phyloP scores from a whole-genome alignment of 2,113 vertebrate species.

The Oncorhynchus masou region DNA sequence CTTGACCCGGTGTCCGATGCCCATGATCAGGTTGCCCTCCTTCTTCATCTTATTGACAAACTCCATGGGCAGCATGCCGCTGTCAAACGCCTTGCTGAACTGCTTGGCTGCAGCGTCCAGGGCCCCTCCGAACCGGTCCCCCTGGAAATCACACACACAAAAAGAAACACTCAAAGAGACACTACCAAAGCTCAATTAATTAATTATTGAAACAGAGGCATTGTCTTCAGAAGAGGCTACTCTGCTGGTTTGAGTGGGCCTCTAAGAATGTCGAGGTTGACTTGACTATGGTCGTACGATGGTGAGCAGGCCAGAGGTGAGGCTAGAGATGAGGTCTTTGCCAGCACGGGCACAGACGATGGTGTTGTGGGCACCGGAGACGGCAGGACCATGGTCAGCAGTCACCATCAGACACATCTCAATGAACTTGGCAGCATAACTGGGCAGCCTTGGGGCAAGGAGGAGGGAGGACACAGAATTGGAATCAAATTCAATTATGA shows the following conservation, averaged over 20 bases:
- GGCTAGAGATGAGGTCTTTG: constrained; percentile 96
- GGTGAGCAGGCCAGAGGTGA: constrained; percentile 96
- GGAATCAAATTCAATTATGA: not conserved
- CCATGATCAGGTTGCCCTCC: constrained; percentile 97
- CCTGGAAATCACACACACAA: constrained; percentile 66
- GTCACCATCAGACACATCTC: constrained; percentile 99
- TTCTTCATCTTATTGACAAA: constrained; percentile 99
- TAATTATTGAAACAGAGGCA: too few relatives aligned
- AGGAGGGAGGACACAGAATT: not conserved
- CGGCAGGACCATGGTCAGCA: constrained; percentile 92
- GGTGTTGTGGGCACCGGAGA: constrained; percentile 97
- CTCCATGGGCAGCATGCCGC: constrained; percentile 96
- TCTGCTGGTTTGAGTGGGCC: too few relatives aligned
- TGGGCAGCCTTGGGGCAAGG: constrained; percentile 75
- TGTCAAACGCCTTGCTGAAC: constrained; percentile 98
- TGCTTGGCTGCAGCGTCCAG: constrained; percentile 96
- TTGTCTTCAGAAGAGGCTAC: too few relatives aligned
- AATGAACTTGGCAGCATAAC: constrained; percentile 94
- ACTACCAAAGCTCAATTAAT: too few relatives aligned
- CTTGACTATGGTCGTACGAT: constrained; percentile 78
- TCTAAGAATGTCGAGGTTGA: not conserved
- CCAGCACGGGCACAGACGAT: constrained; percentile 96
- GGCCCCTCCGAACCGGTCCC: constrained; percentile 94
- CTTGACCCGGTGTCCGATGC: constrained; percentile 97
- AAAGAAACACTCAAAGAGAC: not conserved